Base-by-base conservation (phyloP, 2,888 invertebrate species). In the Drosophila melanosoma region DNA sequence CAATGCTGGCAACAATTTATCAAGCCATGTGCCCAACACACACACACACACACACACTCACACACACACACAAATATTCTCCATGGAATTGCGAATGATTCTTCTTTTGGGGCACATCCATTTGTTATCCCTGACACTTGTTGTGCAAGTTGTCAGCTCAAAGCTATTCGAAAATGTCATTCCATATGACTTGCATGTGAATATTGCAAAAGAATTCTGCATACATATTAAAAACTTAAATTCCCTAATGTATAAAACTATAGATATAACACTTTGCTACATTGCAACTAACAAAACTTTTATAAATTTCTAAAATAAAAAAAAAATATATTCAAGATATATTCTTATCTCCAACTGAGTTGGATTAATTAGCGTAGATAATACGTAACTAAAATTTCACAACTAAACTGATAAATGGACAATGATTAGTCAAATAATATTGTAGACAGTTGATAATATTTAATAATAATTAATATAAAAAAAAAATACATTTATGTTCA, bases 1-100 rank as follows among this genome's bases (percentile, higher is more conserved):
- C 73, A 64, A 69, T 52, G 61, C 61, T 64, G 57, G 63, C 69
- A 76, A 79, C 82, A 71, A 85, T 82, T 82, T 82, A 82, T 85
- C 82, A 82, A 82, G 48, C 74, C 76, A 67, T 69, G 49, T 29
- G 40, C 56, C 57, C 36, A 32, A 32, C 29, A 49, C 51, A 45
- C 42, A 40, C 35, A 32, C 36, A 32, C 33, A 49, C 42, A 48
- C 35, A 32, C 42, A 40, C 35, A 32, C 36, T 26, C 33, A 49
- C 42, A 48, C 35, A 32, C 33, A 49, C 51, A 45, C 42, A 49
- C 35, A 32, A 68, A 45, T 23, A 42, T 29, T 33, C 48, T 36
- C 42, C 38, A 36, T 10, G 51, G 66, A 57, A 66, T 61, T 61
- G 52, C 66, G 48, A 60, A 52, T 48, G 54, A 56, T 56, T 54